A percentile compares a stretch with the other conserved stretches of the same genome.
Conservation (phyloP, 2,888 invertebrate genomes). For the Athalia cordata region DNA sequence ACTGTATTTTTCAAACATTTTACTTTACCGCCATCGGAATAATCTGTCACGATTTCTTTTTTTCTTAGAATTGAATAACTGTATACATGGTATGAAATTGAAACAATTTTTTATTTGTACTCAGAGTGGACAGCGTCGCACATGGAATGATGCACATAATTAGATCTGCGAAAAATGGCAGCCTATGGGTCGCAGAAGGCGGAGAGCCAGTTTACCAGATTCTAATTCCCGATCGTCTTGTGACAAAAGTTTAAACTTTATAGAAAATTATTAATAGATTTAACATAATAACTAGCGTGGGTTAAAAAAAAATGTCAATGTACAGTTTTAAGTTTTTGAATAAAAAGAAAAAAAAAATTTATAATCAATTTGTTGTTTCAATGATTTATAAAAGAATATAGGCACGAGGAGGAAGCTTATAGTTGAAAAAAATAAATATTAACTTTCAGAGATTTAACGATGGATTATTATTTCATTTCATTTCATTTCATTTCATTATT, state of each 20-base stretch:
- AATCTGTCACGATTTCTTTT: not conserved
- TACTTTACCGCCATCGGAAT: not conserved
- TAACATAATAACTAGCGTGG: not conserved
- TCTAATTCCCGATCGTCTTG: conserved; percentile 61
- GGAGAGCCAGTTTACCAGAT: conserved; percentile 64
- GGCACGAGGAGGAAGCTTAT: not conserved
- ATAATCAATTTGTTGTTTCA: not conserved
- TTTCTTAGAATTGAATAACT: not conserved
- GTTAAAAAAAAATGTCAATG: not conserved
- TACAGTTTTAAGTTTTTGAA: not conserved
- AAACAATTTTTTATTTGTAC: not conserved
- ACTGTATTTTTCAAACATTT: too few relatives aligned
- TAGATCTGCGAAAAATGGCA: conserved; percentile 60
- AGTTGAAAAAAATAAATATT: conserved; percentile 50
- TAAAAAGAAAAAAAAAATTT: not conserved
- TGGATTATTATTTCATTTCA: conserved; percentile 52
- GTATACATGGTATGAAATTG: not conserved
- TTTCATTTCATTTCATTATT: conserved; percentile 63
- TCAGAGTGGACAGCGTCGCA: conserved; percentile 65
- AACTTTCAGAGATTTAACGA: not conserved
- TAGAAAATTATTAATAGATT: not conserved
- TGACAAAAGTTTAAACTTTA: conserved; percentile 57
- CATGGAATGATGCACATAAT: conserved; percentile 65
- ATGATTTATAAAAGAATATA: not conserved
- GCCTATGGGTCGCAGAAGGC: conserved; percentile 67